Conservation (phyloP, 2,888 invertebrate genomes). For the Esperia sulphurella region DNA sequence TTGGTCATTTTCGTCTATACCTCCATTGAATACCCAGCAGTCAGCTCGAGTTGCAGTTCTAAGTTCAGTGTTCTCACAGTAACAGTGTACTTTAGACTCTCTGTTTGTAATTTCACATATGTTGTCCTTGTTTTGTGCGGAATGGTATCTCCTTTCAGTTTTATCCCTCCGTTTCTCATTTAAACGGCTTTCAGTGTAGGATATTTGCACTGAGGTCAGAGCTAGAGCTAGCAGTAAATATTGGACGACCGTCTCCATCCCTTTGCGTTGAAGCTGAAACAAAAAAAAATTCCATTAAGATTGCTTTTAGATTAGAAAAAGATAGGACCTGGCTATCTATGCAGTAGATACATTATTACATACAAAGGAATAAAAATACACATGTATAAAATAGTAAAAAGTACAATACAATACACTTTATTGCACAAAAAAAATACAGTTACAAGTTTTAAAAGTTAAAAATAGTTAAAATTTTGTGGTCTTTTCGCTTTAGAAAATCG, state of each 20-base stretch:
- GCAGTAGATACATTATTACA: background rate
- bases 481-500: too few species aligned
- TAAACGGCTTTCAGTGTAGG: constrained; percentile 72
- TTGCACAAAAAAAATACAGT: too few species aligned
- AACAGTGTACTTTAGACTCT: constrained; percentile 82
- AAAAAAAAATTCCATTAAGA: constrained; percentile 31
- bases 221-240: constrained; percentile 74
- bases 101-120: constrained; percentile 79
- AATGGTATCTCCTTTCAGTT: constrained; percentile 65
- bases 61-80: constrained; percentile 80
- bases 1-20: constrained; percentile 82
- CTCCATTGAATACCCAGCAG: constrained; percentile 87
- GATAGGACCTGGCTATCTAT: background rate
- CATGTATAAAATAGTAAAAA: too few species aligned
- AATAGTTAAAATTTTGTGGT: too few species aligned
- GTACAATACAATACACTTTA: too few species aligned
- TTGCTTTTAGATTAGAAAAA: constrained; percentile 13
- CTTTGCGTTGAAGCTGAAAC: constrained; percentile 56
- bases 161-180: constrained; percentile 77
- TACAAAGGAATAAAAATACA: background rate
- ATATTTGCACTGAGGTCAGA: constrained; percentile 75
- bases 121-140: constrained; percentile 67
- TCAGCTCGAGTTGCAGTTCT: constrained; percentile 83
- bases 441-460: too few species aligned
- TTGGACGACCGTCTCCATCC: constrained; percentile 69